A percentile compares a stretch with the other conserved stretches of the same genome.
Evolutionary conservation across 2,797 vertebrate genomes (phyloP).

Genomic region (Tokudaia tokunoshimensis): DNA sequence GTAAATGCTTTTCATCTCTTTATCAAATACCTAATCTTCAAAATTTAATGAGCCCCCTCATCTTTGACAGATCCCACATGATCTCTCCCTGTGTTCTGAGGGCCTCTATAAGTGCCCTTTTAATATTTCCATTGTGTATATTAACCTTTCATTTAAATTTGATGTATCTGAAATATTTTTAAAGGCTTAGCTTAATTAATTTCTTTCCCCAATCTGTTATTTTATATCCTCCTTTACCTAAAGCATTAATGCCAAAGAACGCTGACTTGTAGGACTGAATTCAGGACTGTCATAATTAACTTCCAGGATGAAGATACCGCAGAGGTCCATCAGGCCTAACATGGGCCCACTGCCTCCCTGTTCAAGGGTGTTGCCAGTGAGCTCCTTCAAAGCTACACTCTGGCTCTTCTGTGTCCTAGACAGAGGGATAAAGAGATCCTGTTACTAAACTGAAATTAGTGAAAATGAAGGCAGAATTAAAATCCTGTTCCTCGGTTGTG

Average conservation of each 20-base stretch:
- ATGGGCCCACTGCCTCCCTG: neutral
- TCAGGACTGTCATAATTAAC: neutral
- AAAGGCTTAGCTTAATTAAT: constrained; percentile 72
- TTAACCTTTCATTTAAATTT: constrained; percentile 79
- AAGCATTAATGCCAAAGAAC: constrained; percentile 62
- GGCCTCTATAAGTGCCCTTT: constrained; percentile 75
- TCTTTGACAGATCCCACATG: constrained; percentile 36
- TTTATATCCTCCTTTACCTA: constrained; percentile 66
- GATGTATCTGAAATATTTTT: constrained; percentile 77
- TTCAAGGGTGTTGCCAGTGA: neutral
- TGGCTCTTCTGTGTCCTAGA: neutral
- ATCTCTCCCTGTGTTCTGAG: constrained; percentile 50
- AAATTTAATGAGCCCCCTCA: constrained; percentile 21
- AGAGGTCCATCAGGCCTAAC: neutral
- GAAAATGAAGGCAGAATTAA: neutral
- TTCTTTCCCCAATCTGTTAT: constrained; percentile 55
- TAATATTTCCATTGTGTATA: constrained; percentile 73
- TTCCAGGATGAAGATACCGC: rapidly evolving
- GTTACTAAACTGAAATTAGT: neutral
- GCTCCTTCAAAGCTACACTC: neutral
- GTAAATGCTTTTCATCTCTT: neutral
- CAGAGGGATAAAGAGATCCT: neutral
- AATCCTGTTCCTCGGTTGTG: neutral
- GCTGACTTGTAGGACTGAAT: neutral
- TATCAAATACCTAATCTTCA: neutral